Conservation (phyloP, 2,113 vertebrate species). For the Haemorhous mexicanus region DNA sequence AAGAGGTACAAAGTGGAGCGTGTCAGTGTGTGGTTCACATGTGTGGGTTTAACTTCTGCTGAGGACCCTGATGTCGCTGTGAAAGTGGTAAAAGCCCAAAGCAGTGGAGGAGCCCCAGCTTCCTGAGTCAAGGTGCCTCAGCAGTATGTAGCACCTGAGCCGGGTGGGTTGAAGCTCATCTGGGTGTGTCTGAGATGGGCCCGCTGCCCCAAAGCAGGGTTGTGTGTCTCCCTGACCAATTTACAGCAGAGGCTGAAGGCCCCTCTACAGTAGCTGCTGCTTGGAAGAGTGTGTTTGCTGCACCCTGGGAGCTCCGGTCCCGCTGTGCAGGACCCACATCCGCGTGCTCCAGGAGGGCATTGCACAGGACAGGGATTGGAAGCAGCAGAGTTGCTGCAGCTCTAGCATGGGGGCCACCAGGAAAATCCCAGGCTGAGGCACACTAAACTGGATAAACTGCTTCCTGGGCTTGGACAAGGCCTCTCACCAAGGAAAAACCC, state of each 20-base stretch:
- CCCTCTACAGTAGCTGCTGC: fast-evolving
- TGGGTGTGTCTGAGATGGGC: fast-evolving
- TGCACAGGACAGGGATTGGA: neutral
- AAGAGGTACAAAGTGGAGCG: neutral
- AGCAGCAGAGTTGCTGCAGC: neutral
- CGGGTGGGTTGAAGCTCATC: fast-evolving
- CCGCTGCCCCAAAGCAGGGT: fast-evolving
- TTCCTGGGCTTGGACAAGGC: neutral
- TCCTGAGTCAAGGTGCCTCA: neutral
- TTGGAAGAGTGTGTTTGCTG: neutral
- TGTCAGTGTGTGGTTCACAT: fast-evolving
- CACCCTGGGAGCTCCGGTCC: fast-evolving
- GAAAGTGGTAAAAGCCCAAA: neutral
- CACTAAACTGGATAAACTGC: neutral
- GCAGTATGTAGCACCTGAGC: neutral
- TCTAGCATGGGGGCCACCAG: fast-evolving
- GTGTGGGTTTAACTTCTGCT: neutral
- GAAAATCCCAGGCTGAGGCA: neutral
- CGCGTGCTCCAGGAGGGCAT: fast-evolving
- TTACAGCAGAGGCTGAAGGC: neutral
- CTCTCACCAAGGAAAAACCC: neutral
- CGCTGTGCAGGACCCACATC: fast-evolving
- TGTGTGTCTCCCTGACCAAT: neutral
- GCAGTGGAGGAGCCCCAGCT: neutral
- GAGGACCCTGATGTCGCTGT: neutral